Base-by-base conservation (phyloP, 2,113 vertebrate species). In the Prionailurus viverrinus region DNA sequence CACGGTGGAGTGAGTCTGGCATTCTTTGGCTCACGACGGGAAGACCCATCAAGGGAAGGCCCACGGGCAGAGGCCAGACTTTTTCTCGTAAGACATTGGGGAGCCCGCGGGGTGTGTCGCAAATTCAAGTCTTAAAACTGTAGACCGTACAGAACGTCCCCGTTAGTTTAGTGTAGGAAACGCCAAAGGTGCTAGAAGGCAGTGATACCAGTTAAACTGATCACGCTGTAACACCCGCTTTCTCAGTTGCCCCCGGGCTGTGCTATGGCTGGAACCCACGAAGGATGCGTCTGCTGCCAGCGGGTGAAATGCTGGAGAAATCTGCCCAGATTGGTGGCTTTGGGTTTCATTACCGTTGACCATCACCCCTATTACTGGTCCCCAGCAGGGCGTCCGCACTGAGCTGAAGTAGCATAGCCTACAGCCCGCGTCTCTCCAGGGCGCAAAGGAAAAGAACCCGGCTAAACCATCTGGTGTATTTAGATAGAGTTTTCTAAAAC, bases 81-180 rank as follows among this genome's bases (percentile, higher is more conserved):
- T 51, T 0, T 14, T 15, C 4, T 25, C 7, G 0, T 31, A 19
- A 36, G 48, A 53, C 5, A 45, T 5, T 27, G 1, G 1, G 7
- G 8, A 89, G 2, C n/a, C 1, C 39, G 4, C 61, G 7, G 25
- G 25, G 3, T 7, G 11, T 25, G 25, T 45, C 7, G 27, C 36
- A 23, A 33, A n/a, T n/a, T 25, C 74, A 12, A 0, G n/a, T 2
- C n/a, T 16, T 41, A 16, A 7, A 45, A 11, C 51, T 41, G 16
- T 33, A 0, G 4, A 0, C 58, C 4, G 0, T 81, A 69, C 25
- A 41, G 65, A 41, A 33, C 6, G 33, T n/a, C 18, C 74, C 58
- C 0, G 0, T 15, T 31, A 29, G 45, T 48, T 16, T 21, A 27
- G 51, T 27, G 74, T 41, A 21, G 51, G n/a, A 36, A 76, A 16